Percentiles rank a stretch among this genome's conserved stretches.
These are phyloP conservation scores for Lasiommata megera DNA, from an alignment of 2,888 invertebrate species.

Conservation along the genomic window DNA sequence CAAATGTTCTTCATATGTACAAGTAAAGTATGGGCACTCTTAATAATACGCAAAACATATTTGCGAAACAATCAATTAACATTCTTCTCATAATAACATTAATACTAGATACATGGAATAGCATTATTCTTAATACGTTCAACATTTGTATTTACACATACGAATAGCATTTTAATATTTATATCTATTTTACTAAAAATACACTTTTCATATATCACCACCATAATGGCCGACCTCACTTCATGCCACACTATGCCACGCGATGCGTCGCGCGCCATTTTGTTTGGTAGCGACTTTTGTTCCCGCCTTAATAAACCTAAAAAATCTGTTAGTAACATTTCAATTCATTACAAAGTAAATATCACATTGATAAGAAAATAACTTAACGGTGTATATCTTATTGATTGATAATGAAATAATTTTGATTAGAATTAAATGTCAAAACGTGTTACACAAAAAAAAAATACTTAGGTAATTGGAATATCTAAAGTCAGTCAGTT, in stretches of 20 bases:
- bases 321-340: conserved; percentile 28
- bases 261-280: neutral
- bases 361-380: conserved; percentile 25
- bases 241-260: neutral
- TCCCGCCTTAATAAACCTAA: conserved; percentile 19
- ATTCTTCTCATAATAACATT: conserved; percentile 15
- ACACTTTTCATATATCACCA: conserved; percentile 27
- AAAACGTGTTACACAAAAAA: conserved; percentile 39
- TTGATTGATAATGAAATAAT: neutral
- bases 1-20: conserved; percentile 33
- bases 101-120: conserved; percentile 16
- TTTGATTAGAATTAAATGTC: conserved; percentile 35
- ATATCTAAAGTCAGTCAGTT: conserved; percentile 49
- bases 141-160: conserved; percentile 23
- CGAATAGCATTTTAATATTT: conserved; percentile 11
- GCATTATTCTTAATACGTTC: conserved; percentile 16
- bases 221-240: neutral
- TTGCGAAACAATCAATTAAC: conserved; percentile 24
- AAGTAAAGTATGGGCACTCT: conserved; percentile 54
- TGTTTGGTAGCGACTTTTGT: neutral
- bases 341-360: conserved; percentile 25
- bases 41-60: conserved; percentile 45
- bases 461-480: conserved; percentile 12
- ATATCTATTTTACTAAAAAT: conserved; percentile 18
- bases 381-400: neutral